phyloP scores from a whole-genome alignment of 2,888 invertebrate genomes.

The Nesidiocoris tenuis region DNA sequence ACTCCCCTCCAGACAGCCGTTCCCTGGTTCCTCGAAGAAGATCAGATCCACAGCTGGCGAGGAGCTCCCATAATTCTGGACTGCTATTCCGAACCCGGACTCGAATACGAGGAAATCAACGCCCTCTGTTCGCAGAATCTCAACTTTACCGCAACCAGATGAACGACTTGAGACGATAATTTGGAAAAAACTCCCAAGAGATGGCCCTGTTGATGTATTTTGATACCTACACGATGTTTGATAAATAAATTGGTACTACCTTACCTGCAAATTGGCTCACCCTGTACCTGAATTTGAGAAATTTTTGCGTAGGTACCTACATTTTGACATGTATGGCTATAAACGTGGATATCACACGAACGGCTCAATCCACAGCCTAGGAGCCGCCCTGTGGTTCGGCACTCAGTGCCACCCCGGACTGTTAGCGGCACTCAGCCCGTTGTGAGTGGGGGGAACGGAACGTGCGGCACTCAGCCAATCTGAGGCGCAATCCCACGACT shows the following conservation, averaged over 20 bases:
- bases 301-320: no score
- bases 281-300: no score
- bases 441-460: no score
- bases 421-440: no score
- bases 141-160: conserved; percentile 4
- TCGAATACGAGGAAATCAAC: conserved; percentile 4
- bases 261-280: no score
- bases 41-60: conserved; percentile 34
- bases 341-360: no score
- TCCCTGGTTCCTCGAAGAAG: conserved; percentile 41
- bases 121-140: neutral
- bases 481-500: no score
- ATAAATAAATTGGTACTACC: conserved; percentile 28
- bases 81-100: conserved; percentile 35
- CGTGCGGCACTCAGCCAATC: no score
- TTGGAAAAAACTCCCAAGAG: neutral
- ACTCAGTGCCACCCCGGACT: no score
- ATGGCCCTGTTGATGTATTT: conserved; percentile 6
- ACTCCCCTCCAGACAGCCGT: conserved; percentile 21
- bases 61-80: conserved; percentile 40
- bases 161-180: neutral
- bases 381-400: no score
- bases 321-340: no score
- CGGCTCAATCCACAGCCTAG: no score
- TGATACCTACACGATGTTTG: conserved; percentile 27